phyloP scores from a whole-genome alignment of 1,140 invertebrate genomes.

The Leptinotarsa defecta region DNA sequence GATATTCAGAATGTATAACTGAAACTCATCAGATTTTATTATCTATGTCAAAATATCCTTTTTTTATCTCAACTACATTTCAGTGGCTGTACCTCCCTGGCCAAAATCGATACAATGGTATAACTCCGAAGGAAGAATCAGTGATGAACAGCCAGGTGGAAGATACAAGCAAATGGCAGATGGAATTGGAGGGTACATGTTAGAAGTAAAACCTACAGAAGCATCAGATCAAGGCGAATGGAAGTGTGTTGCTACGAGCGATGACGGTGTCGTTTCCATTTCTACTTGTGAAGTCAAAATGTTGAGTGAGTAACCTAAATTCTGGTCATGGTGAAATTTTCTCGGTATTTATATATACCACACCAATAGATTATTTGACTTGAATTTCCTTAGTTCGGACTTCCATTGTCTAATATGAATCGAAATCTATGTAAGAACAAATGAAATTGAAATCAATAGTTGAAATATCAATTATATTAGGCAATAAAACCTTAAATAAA shows the following conservation, averaged over 20 bases:
- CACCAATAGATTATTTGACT: too few species aligned
- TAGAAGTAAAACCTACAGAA: slow-evolving; percentile 75
- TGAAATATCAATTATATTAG: too few species aligned
- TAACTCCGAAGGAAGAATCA: slow-evolving; percentile 77
- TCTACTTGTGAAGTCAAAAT: slow-evolving; percentile 72
- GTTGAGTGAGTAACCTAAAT: slow-evolving; percentile 61
- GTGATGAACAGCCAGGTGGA: slow-evolving; percentile 61
- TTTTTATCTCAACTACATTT: background rate
- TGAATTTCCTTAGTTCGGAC: too few species aligned
- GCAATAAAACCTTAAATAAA: too few species aligned
- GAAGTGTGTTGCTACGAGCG: slow-evolving; percentile 81
- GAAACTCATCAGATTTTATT: too few species aligned
- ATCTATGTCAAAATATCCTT: too few species aligned
- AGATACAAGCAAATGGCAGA: slow-evolving; percentile 77
- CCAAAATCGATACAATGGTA: slow-evolving; percentile 80
- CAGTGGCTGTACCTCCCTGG: slow-evolving; percentile 81
- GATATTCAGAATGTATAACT: too few species aligned
- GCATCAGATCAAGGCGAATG: slow-evolving; percentile 83
- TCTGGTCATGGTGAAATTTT: too few species aligned
- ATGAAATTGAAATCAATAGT: too few species aligned
- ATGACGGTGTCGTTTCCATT: slow-evolving; percentile 73
- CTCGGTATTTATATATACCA: too few species aligned
- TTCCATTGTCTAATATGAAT: too few species aligned
- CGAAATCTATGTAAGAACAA: too few species aligned
- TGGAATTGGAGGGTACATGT: slow-evolving; percentile 76